Evolutionary conservation across 2,797 vertebrate genomes (phyloP).

Genomic region (Onychomys leucogaster): DNA sequence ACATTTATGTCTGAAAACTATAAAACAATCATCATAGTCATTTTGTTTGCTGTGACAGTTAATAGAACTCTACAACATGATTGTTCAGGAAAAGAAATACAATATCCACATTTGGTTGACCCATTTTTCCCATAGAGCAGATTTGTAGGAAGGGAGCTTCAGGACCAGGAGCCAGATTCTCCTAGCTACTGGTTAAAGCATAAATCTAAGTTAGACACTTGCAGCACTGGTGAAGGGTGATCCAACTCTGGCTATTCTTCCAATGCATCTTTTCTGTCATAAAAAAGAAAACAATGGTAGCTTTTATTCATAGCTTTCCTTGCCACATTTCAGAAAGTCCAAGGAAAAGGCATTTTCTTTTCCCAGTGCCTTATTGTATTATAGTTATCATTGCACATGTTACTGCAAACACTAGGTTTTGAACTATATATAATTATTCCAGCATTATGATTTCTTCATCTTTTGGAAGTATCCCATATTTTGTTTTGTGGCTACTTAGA

Average conservation of each 20-base stretch:
- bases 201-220: background rate
- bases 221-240: background rate
- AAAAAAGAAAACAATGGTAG: background rate
- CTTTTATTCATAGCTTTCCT: background rate
- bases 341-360: conserved; percentile 19
- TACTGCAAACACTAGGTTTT: background rate
- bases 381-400: background rate
- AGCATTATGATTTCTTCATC: conserved; percentile 39
- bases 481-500: background rate
- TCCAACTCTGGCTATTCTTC: background rate
- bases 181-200: background rate
- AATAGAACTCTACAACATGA: conserved; percentile 26
- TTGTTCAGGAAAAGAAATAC: conserved; percentile 26
- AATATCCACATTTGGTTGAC: conserved; percentile 17
- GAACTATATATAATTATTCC: background rate
- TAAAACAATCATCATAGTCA: conserved; percentile 1
- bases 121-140: conserved; percentile 40
- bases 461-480: background rate
- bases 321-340: background rate
- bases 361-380: background rate
- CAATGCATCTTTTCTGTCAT: background rate
- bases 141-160: conserved; percentile 9
- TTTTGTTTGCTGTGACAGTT: conserved; percentile 59
- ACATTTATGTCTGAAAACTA: conserved; percentile 53
- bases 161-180: background rate